Evolutionary conservation across 2,113 vertebrate species (phyloP).

Genomic region (Sylvietta virens): DNA sequence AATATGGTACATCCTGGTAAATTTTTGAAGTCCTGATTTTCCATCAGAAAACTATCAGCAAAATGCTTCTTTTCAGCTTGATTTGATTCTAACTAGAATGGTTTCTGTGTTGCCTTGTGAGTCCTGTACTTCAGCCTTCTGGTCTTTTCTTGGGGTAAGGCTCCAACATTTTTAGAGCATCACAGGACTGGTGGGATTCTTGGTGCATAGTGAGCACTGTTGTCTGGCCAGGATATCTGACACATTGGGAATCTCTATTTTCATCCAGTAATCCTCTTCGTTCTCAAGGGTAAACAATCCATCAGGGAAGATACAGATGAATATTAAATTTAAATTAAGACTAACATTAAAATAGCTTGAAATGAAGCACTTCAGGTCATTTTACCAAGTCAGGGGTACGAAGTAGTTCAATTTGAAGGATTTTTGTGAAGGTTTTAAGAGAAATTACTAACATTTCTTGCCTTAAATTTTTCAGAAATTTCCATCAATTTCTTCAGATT

Average conservation of each 20-base stretch:
- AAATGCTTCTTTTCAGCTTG: background rate
- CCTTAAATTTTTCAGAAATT: background rate
- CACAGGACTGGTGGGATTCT: background rate
- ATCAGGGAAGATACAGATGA: background rate
- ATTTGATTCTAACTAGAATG: background rate
- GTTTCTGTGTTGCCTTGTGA: background rate
- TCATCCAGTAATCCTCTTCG: background rate
- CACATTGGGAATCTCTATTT: background rate
- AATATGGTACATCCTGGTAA: background rate
- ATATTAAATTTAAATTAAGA: background rate
- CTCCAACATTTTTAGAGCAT: background rate
- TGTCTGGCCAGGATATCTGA: background rate
- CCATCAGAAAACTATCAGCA: background rate
- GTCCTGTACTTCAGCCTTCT: background rate
- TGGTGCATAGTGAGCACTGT: background rate
- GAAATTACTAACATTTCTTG: background rate
- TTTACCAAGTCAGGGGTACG: background rate
- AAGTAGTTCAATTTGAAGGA: background rate
- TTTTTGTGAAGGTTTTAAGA: background rate
- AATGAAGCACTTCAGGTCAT: background rate
- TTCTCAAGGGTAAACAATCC: background rate
- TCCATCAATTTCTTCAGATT: background rate
- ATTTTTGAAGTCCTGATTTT: background rate
- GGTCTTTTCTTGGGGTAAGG: background rate
- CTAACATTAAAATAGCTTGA: background rate